A percentile compares a stretch with the other conserved stretches of the same genome.
These are phyloP conservation scores for Phoeniculus purpureus DNA, from an alignment of 2,797 vertebrate species.

Conservation along the genomic window DNA sequence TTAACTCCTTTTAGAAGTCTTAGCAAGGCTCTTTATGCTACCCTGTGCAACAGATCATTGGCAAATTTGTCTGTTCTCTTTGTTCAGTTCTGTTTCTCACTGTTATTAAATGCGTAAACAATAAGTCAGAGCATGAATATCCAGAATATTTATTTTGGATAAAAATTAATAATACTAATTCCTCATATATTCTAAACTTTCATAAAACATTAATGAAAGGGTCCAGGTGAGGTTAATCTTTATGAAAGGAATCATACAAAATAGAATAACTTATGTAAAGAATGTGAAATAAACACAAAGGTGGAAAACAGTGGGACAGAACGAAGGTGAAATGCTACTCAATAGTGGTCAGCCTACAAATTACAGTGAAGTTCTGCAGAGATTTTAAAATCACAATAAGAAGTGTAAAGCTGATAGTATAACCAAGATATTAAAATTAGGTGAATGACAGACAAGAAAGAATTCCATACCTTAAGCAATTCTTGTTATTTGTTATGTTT, in stretches of 20 bases:
- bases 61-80: not conserved
- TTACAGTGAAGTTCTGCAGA: not conserved
- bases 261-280: not conserved
- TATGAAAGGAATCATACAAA: not conserved
- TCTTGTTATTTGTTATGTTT: not conserved
- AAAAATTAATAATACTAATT: not conserved
- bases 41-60: not conserved
- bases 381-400: not conserved
- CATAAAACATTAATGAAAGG: not conserved
- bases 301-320: not conserved
- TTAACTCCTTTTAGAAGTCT: not conserved
- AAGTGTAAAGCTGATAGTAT: not conserved
- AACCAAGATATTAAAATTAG: not conserved
- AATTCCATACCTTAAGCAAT: not conserved
- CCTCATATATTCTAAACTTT: not conserved
- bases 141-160: not conserved
- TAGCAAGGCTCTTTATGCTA: not conserved
- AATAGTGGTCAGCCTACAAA: not conserved
- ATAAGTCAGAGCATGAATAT: not conserved
- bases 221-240: not conserved
- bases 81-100: not conserved
- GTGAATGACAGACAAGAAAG: not conserved
- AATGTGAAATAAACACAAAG: not conserved
- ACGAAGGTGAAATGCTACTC: not conserved
- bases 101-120: not conserved